Conservation (phyloP, 2,888 invertebrate genomes). For the Anorthoa munda region DNA sequence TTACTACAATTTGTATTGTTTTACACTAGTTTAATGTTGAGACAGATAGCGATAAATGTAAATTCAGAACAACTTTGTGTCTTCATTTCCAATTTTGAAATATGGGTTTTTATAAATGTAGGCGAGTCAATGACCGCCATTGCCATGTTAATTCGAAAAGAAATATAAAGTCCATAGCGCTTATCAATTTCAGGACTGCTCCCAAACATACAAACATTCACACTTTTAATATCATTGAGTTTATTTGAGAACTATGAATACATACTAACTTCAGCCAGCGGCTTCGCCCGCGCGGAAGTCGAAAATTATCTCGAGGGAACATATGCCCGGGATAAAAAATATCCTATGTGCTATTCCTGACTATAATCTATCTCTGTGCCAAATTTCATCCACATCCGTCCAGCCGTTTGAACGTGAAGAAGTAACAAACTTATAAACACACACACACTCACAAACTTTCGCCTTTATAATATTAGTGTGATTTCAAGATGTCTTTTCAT, state of each 20-base stretch:
- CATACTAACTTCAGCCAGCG: no score
- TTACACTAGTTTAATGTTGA: background rate
- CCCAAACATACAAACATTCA: background rate
- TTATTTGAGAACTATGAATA: background rate
- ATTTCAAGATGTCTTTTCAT: constrained; percentile 12
- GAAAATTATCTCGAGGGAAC: no score
- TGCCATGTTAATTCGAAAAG: background rate
- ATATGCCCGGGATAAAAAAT: no score
- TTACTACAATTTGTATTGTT: no score
- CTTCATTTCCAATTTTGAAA: background rate
- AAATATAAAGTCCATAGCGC: background rate
- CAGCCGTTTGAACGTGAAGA: no score
- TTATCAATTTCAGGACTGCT: background rate
- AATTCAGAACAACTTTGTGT: background rate
- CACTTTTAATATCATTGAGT: background rate
- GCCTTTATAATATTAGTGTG: no score
- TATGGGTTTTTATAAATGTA: background rate
- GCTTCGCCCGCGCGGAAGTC: no score
- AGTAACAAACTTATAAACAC: no score
- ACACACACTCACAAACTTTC: no score
- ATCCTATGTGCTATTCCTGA: no score
- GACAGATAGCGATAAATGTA: background rate
- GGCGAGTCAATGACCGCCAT: background rate
- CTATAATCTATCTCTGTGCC: no score
- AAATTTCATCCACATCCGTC: no score